A percentile compares a stretch with the other conserved stretches of the same genome.
Evolutionary conservation across 2,113 vertebrate genomes (phyloP).

Genomic region (Tachycineta bicolor): DNA sequence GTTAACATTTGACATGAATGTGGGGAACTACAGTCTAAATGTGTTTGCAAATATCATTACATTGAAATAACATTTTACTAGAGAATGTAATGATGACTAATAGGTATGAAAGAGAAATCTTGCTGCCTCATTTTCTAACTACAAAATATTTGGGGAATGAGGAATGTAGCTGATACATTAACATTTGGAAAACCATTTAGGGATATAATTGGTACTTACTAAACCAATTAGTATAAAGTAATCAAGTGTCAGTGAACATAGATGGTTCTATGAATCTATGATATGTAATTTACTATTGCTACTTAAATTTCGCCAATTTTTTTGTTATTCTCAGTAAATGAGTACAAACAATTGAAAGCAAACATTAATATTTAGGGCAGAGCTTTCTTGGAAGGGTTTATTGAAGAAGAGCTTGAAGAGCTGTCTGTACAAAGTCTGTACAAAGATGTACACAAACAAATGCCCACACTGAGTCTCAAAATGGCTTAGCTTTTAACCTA

Average conservation of each 20-base stretch:
- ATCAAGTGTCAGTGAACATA: conserved; percentile 24
- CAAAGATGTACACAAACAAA: neutral
- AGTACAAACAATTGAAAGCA: neutral
- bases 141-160: neutral
- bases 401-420: neutral
- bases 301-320: neutral
- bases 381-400: neutral
- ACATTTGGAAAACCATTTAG: conserved; percentile 15
- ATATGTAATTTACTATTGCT: neutral
- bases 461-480: fast-evolving
- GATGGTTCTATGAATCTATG: neutral
- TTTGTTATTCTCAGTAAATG: neutral
- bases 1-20: neutral
- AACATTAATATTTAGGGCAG: neutral
- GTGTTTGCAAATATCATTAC: neutral
- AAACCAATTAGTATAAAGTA: conserved; percentile 36
- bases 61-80: neutral
- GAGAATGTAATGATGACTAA: neutral
- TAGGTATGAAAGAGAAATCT: neutral
- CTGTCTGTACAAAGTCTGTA: neutral
- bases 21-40: neutral
- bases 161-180: neutral
- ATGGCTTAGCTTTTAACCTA: neutral
- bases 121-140: conserved; percentile 20
- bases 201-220: conserved; percentile 41